phyloP scores from a whole-genome alignment of 2,888 invertebrate genomes.

The Maniola hyperantus region DNA sequence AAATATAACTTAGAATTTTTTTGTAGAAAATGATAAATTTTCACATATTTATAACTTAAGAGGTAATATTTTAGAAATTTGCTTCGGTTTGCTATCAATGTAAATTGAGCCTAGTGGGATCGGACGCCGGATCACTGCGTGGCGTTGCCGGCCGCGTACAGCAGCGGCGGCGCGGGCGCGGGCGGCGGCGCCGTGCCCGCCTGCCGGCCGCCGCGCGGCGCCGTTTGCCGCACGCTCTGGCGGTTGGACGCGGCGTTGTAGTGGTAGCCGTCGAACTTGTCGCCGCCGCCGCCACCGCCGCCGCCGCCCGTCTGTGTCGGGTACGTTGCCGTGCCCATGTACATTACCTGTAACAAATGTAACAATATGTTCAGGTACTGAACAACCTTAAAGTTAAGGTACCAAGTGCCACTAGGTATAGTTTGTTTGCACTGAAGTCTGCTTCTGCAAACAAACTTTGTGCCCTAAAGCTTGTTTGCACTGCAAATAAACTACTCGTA shows the following conservation, averaged over 20 bases:
- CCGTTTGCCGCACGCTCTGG: slow-evolving; percentile 65
- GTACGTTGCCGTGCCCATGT: slow-evolving; percentile 76
- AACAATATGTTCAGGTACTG: neutral
- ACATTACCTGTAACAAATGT: slow-evolving; percentile 62
- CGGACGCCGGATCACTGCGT: slow-evolving; percentile 55
- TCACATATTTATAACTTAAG: no score
- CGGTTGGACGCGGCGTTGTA: slow-evolving; percentile 77
- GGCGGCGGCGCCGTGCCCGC: slow-evolving; percentile 48
- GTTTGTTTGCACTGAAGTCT: no score
- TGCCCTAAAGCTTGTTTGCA: no score
- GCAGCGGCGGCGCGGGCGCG: slow-evolving; percentile 52
- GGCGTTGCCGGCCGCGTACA: slow-evolving; percentile 52
- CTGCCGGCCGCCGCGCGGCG: slow-evolving; percentile 55
- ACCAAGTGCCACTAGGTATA: no score
- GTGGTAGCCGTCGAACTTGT: slow-evolving; percentile 77
- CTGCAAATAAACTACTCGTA: no score
- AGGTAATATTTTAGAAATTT: no score
- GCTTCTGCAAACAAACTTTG: no score
- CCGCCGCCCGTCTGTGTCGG: slow-evolving; percentile 52
- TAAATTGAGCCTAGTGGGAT: no score
- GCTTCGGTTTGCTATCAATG: no score
- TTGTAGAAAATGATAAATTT: no score
- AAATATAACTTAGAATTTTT: no score
- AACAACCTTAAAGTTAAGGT: no score
- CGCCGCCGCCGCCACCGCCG: slow-evolving; percentile 42